Evolutionary conservation across 2,113 vertebrate species (phyloP), one percentile per base, ranked within the genome.

Genomic region (Corythoichthys intestinalis): DNA sequence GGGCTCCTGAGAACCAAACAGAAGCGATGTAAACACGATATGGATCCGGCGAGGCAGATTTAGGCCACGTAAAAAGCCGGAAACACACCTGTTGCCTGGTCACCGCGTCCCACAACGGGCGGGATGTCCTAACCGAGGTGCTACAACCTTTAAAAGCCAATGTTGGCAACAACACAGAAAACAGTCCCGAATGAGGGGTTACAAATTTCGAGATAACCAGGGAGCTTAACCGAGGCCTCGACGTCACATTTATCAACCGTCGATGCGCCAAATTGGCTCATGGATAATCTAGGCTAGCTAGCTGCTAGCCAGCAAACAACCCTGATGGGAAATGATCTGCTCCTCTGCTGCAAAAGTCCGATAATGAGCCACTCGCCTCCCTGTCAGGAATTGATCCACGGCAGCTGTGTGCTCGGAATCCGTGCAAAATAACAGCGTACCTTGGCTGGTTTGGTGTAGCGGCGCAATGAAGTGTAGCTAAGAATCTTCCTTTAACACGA

Each of bases 21-120:
- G n/a, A 63, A 12, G 12, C 47, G 61, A 63, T 63, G 61, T 63
- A 47, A 63, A 63, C 61, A 63, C n/a, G n/a, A 63, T 63, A 63
- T 14, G 20, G 61, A 47, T 41, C 61, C 61, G 39, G 61, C 10
- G 61, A 63, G 61, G 39, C n/a, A 11, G 3, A 63, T 63, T 34
- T 14, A 41, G 6, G 44, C 12, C 44, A 46, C n/a, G n/a, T 46
- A 63, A 47, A 47, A 28, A 0, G n/a, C 2, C n/a, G n/a, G 28
- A 47, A 47, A 28, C 20, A 1, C 41, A 47, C 61, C 61, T 63
- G 61, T 63, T 63, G 44, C 41, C n/a, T 34, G 10, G 41, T 12
- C 11, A 3, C 2, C 20, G 4, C 0, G 10, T 1, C 12, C 41
- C n/a, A 14, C 46, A 47, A 63, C 2, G 3, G 41, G 41, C 6